phyloP scores from a whole-genome alignment of 1,140 invertebrate genomes.

The Drosophila aff. region DNA sequence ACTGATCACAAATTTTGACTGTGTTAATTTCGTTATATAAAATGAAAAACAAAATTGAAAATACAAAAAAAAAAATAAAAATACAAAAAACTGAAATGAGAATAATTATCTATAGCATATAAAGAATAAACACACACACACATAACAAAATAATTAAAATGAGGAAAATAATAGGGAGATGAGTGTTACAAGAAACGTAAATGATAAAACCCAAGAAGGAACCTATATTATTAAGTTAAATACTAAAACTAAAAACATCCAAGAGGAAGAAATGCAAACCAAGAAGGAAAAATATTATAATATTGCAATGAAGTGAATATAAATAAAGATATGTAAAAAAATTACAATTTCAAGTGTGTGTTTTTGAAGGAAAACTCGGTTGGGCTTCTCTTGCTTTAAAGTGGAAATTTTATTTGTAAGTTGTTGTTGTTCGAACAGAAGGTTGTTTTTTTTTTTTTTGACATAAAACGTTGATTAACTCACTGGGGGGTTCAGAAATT shows the following conservation, averaged over 20 bases:
- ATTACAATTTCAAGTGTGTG: constrained; percentile 23
- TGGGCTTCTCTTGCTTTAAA: constrained; percentile 40
- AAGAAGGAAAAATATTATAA: constrained; percentile 82
- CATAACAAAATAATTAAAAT: constrained; percentile 62
- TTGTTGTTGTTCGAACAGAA: constrained; percentile 66
- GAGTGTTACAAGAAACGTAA: constrained; percentile 76
- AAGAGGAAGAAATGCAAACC: constrained; percentile 62
- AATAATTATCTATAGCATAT: constrained; percentile 80
- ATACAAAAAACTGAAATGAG: constrained; percentile 53
- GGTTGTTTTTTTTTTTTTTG: constrained; percentile 35
- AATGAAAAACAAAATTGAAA: constrained; percentile 62
- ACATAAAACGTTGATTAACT: constrained; percentile 60
- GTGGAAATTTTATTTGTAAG: constrained; percentile 64
- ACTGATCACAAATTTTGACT: constrained; percentile 85
- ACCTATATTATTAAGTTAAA: constrained; percentile 78
- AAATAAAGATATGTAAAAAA: constrained; percentile 82
- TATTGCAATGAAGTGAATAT: constrained; percentile 82
- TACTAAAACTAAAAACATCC: constrained; percentile 73
- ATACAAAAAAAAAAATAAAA: constrained; percentile 42
- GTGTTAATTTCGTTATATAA: constrained; percentile 84
- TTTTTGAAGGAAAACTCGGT: not conserved
- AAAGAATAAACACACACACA: constrained; percentile 64
- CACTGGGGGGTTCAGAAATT: constrained; percentile 50
- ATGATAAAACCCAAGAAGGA: constrained; percentile 59
- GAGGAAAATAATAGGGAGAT: constrained; percentile 56